Base-by-base conservation (phyloP, 2,113 vertebrate species). In the Penelope pileata region DNA sequence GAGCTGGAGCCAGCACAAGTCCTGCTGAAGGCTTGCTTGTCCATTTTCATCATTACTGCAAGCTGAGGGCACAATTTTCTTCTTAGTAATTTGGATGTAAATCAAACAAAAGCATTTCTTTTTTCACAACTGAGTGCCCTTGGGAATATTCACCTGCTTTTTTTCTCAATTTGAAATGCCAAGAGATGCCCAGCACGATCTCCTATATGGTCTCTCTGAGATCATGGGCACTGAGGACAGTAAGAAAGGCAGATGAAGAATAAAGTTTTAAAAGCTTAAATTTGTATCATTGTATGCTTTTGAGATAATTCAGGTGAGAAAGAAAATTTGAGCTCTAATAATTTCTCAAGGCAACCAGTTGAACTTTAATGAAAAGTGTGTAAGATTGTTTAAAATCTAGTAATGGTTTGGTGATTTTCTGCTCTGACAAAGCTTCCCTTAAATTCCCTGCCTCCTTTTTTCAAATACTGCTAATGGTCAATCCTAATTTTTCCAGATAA, bases 171-270 rank as follows among this genome's bases (percentile, higher is more conserved):
- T 79, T 3, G 13, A 60, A 73, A 75, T 84, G 21, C 27, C 48
- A 48, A 1, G 17, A 78, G 12, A 53, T 47, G 34, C 18, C 24
- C 30, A 69, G 30, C 18, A 73, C 16, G 54, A 51, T 38, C 16
- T 77, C 12, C 27, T n/a, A 5, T 9, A 18, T 0, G 0, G 16
- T 30, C 5, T n/a, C 30, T 36, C 16, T 51, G 43, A 78, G 51
- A 42, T 29, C 7, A 23, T 8, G 16, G 13, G 13, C 10, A 13
- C 16, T 1, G 2, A 67, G 10, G 73, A 80, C 2, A 21, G 15
- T 70, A 86, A 56, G 34, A 78, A 40, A 12, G 4, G 51, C 29
- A 42, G 32, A 9, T 75, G 24, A 18, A 78, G 38, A 30, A 53
- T 6, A 43, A 6, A 6, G 36, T 47, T 76, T 73, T 47, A 45